Percentiles rank a stretch among this genome's conserved stretches.
These are phyloP conservation scores for Micromys minutus DNA, from an alignment of 2,113 vertebrate species.

Conservation along the genomic window DNA sequence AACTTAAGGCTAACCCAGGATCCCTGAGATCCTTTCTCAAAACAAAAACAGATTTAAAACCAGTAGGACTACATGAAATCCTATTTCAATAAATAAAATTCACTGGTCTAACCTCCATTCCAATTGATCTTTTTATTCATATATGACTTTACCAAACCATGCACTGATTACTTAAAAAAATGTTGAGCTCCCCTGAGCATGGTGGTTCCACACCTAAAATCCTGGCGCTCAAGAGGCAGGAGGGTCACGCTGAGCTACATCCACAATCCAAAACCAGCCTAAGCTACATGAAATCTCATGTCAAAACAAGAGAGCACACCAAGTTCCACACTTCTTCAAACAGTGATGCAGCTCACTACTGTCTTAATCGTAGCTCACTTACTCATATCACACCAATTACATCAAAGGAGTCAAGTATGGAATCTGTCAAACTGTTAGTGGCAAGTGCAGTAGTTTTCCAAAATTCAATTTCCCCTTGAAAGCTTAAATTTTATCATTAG, in stretches of 20 bases:
- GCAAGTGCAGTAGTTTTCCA: slow-evolving; percentile 37
- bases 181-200: not conserved
- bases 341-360: not conserved
- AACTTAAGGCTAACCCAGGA: not conserved
- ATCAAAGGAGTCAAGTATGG: slow-evolving; percentile 1
- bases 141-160: not conserved
- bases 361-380: not conserved
- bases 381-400: slow-evolving; percentile 30
- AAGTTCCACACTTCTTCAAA: slow-evolving; percentile 17
- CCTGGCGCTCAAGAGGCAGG: not conserved
- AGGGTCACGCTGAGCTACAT: not conserved
- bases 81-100: not conserved
- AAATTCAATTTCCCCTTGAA: slow-evolving; percentile 65
- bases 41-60: not conserved
- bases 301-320: not conserved
- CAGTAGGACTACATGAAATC: not conserved
- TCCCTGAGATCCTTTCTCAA: not conserved
- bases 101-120: slow-evolving; percentile 10
- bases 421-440: slow-evolving; percentile 45
- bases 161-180: slow-evolving; percentile 15
- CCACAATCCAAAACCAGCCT: not conserved
- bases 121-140: slow-evolving; percentile 32
- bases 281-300: not conserved
- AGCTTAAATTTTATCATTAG: slow-evolving; percentile 62
- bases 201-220: not conserved